Base-by-base conservation (phyloP, 2,797 vertebrate species). In the Saxicola maurus region DNA sequence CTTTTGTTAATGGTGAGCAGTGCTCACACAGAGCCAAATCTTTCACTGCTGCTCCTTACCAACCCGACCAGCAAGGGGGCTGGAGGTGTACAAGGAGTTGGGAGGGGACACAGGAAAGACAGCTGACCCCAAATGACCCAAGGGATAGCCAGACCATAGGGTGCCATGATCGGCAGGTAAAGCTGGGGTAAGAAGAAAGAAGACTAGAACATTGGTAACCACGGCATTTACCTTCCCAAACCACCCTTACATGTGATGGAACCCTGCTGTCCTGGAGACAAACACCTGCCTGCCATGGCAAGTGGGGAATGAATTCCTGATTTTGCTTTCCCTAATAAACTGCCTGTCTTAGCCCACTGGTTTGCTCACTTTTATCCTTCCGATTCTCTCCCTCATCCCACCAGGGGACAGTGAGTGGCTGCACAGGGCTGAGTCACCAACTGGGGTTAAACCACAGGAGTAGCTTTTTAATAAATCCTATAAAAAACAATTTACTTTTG, bases 31-130 rank as follows among this genome's bases (percentile, higher is more conserved):
- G 21, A 56, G 62, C 3, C 55, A 35, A 74, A 17, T 56, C 25
- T 9, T 73, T 17, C 28, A 40, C 40, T 17, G 6, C 49, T 79
- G 55, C 30, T 68, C 43, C 49, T 28, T 27, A 7, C 18, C 1
- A 0, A 40, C 16, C 13, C 8, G 15, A 24, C 2, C 21, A 51
- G 56, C 0, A 0, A 62, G 13, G 23, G 30, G 11, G 31, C 25
- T 62, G 43, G 25, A 8, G 18, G 43, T 10, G 33, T 0, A 56
- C 18, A 51, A 18, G 55, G 49, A 74, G 7, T 0, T 57, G 23
- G 67, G 6, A 79, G 8, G 9, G 13, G 38, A 52, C 33, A 40
- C 11, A 52, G 43, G 4, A 25, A 18, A 43, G 28, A 74, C 9
- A 45, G 43, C 21, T 45, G 55, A 46, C 15, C 49, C 16, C 55